phyloP scores from a whole-genome alignment of 2,888 invertebrate genomes.

The Melanotus villosus region DNA sequence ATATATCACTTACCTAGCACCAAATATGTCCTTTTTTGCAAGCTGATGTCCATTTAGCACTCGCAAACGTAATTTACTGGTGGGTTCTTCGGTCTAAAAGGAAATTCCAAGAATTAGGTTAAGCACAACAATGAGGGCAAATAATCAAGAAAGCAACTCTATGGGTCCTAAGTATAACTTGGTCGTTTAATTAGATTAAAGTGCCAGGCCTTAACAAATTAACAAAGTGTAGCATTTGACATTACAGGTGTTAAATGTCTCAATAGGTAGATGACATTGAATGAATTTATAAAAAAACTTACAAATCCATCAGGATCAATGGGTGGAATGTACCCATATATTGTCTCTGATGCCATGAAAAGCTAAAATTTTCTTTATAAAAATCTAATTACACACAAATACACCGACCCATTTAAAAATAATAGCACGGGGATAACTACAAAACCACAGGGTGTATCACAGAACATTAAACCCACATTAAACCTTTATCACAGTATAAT shows the following conservation, averaged over 20 bases:
- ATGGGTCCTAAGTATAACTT: background rate
- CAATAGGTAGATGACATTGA: conserved; percentile 44
- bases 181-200: conserved; percentile 7
- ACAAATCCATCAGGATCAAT: conserved; percentile 66
- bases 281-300: conserved; percentile 55
- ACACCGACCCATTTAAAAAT: conserved; percentile 36
- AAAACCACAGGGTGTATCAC: conserved; percentile 34
- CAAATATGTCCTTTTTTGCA: conserved; percentile 99
- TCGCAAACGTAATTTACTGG: conserved; percentile 86
- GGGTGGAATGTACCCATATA: conserved; percentile 66
- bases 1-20: conserved; percentile 92
- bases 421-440: conserved; percentile 29
- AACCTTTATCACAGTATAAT: too few species aligned
- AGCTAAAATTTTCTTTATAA: conserved; percentile 33
- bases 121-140: conserved; percentile 25
- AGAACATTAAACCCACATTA: too few species aligned
- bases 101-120: conserved; percentile 42
- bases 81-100: conserved; percentile 83
- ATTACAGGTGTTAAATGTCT: conserved; percentile 35
- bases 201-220: conserved; percentile 5
- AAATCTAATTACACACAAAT: conserved; percentile 32
- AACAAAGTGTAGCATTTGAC: conserved; percentile 24
- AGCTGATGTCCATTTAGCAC: conserved; percentile 91
- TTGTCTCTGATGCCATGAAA: conserved; percentile 67
- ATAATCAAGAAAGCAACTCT: background rate